Percentiles rank a stretch among this genome's conserved stretches.
Conservation (phyloP, 2,797 vertebrate species). For the Mormyrops boulengeri region DNA sequence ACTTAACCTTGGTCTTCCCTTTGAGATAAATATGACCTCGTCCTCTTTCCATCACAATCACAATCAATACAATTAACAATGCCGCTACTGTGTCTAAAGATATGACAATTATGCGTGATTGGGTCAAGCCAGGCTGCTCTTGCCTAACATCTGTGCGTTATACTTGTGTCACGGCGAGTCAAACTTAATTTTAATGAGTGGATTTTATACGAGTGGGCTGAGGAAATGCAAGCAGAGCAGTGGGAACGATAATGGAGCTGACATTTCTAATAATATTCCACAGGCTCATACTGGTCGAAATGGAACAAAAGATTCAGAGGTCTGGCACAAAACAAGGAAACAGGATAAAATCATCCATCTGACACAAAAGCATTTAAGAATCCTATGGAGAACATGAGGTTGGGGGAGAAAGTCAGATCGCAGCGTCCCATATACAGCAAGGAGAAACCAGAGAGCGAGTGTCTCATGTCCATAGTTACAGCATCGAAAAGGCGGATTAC, state of each 20-base stretch:
- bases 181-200: not conserved
- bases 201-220: not conserved
- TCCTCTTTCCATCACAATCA: not conserved
- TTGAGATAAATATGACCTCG: not conserved
- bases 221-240: not conserved
- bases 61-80: not conserved
- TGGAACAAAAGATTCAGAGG: not conserved
- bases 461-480: not conserved
- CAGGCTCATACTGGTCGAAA: not conserved
- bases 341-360: not conserved
- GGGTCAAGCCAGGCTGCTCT: not conserved
- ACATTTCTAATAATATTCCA: constrained; percentile 8
- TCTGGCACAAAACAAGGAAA: not conserved
- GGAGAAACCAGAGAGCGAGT: not conserved
- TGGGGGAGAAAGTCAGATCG: not conserved
- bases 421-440: not conserved
- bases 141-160: not conserved
- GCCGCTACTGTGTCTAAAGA: not conserved
- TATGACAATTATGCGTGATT: not conserved
- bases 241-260: not conserved
- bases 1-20: not conserved
- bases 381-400: not conserved
- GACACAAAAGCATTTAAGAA: not conserved
- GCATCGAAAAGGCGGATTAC: not conserved
- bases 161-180: not conserved